Evolutionary conservation across 2,888 invertebrate genomes (phyloP).

Genomic region (Drosophila subsilvestris): DNA sequence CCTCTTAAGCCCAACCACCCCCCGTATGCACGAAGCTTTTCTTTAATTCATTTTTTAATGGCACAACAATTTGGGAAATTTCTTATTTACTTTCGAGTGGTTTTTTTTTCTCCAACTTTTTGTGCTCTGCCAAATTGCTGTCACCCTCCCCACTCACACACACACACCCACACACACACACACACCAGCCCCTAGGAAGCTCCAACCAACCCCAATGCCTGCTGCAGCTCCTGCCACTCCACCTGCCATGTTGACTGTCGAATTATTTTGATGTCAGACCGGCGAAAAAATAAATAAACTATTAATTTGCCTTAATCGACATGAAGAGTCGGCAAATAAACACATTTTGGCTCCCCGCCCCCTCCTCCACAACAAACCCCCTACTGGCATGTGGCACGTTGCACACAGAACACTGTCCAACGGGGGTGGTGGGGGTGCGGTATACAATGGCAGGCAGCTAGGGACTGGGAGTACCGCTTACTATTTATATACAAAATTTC

Average conservation of each 20-base stretch:
- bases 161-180: too few species aligned
- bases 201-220: background rate
- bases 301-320: slow-evolving; percentile 79
- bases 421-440: background rate
- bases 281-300: slow-evolving; percentile 74
- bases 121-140: background rate
- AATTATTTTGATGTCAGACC: slow-evolving; percentile 73
- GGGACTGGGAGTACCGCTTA: too few species aligned
- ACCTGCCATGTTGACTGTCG: slow-evolving; percentile 71
- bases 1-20: too few species aligned
- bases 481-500: background rate
- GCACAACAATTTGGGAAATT: slow-evolving; percentile 36
- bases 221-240: background rate
- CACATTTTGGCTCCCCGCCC: slow-evolving; percentile 7
- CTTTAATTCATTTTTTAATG: slow-evolving; percentile 74
- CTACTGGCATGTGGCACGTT: slow-evolving; percentile 8
- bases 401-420: background rate
- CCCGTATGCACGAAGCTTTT: slow-evolving; percentile 17
- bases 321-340: slow-evolving; percentile 53
- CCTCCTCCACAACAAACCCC: slow-evolving; percentile 19
- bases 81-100: slow-evolving; percentile 71
- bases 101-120: slow-evolving; percentile 22
- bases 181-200: background rate
- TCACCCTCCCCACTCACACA: background rate
- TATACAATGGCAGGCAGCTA: background rate